Base-by-base conservation (phyloP, 2,888 invertebrate genomes). In the Meiosimyza decipiens region DNA sequence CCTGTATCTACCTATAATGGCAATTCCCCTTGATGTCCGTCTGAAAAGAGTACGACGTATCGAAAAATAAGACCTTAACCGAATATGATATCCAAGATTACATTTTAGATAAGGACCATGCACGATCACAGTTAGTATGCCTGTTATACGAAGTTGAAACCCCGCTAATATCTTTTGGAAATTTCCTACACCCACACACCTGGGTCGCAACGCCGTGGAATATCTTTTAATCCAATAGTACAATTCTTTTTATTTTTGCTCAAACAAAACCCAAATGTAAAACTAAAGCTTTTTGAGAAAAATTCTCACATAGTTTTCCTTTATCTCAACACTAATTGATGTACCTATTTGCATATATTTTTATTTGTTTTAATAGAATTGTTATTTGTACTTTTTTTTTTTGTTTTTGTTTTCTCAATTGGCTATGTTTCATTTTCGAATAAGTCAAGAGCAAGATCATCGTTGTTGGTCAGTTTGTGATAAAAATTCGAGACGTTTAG, bases 401-500 rank as follows among this genome's bases (percentile, higher is more conserved):
- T 47, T 28, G 33, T 12, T 67, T 28, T 12, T 54, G 64, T 49
- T 57, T n/a, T 71, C 60, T 60, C 69, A 54, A 65, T 51, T 18
- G 60, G 66, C 64, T 62, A 28, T 65, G 71, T 75, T 71, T 74
- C 51, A 55, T 68, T 71, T 69, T 51, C n/a, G 15, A 72, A 64
- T 60, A 68, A 65, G 59, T 67, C 50, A 74, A 59, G 67, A 57
- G 55, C 62, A 72, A 67, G 49, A 59, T 47, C 54, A 50, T 52
- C 64, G 49, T 73, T 74, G 77, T 72, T 80, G 79, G 80, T 84
- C 83, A 85, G 86, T 85, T 84, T 82, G 82, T 84, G 82, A 84
- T 84, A 80, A 83, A 82, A 82, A 83, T 84, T 83, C 84, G 83
- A 82, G 78, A 79, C 82, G 83, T 78, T 83, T 81, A 82, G 83